Base-by-base conservation (phyloP, 2,113 vertebrate species). In the Picathartes gymnocephalus region DNA sequence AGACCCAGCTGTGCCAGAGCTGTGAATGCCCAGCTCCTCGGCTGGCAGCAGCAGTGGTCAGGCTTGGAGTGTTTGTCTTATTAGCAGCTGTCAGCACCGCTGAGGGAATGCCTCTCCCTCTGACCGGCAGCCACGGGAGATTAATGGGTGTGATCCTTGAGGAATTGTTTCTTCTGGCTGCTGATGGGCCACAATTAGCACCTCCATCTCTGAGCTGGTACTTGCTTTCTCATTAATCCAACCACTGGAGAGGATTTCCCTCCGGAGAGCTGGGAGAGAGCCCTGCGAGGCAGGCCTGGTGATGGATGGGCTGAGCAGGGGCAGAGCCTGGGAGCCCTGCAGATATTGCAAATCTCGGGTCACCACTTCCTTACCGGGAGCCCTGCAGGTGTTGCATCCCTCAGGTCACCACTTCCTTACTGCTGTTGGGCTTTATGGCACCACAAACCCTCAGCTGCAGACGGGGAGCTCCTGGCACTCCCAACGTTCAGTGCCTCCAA, bases 141-240 rank as follows among this genome's bases (percentile, higher is more conserved):
- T 47, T 62, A 53, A 53, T 25, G 74, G 40, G 64, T 33, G 48
- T 23, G 48, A 69, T 40, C 81, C 90, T 21, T 21, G 28, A 86
- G 80, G 90, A 81, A 84, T 45, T 51, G 77, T 50, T 91, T 60
- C 90, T 72, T 45, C 86, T 77, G 87, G 86, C 94, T 92, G 92
- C 70, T 89, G 66, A 50, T 81, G 94, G 90, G 51, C 30, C 71
- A 73, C 84, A 92, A 92, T 93, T 91, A 96, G 71, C 83, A 79
- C 80, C 88, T 91, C 86, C 74, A 31, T 86, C 86, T 72, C 66
- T 65, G 44, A 90, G 65, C 58, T 88, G 86, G 44, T 35, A 9
- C 70, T 91, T 37, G 23, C 15, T 87, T 68, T 64, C 56, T 85
- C 88, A 20, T 56, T 51, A 79, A 82, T 31, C 18, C 58, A 71